These are phyloP conservation scores for Crotophaga sulcirostris DNA, from an alignment of 2,113 vertebrate genomes.

Conservation along the genomic window DNA sequence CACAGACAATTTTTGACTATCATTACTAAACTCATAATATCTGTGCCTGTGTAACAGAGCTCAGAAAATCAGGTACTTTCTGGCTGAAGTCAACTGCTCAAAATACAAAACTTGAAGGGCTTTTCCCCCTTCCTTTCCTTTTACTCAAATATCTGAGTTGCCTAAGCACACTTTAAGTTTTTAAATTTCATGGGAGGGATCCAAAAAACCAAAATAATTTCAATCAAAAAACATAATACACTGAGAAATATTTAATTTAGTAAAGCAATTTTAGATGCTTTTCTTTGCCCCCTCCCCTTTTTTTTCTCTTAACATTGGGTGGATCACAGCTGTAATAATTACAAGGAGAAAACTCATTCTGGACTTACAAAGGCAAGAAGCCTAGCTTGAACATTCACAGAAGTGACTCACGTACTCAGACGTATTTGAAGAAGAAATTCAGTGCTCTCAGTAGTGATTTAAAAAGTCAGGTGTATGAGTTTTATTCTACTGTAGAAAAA, in stretches of 20 bases:
- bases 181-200: not conserved
- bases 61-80: not conserved
- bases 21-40: not conserved
- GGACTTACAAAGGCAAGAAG: not conserved
- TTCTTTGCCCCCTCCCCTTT: no score
- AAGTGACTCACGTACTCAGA: not conserved
- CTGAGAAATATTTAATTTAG: not conserved
- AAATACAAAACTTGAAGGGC: not conserved
- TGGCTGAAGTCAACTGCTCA: not conserved
- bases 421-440: conserved; percentile 27
- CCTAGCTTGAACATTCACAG: not conserved
- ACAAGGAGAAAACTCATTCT: not conserved
- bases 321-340: not conserved
- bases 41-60: not conserved
- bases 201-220: not conserved
- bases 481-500: conserved; percentile 61
- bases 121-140: not conserved
- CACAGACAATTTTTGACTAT: not conserved
- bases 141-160: not conserved
- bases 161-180: not conserved
- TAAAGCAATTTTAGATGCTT: not conserved
- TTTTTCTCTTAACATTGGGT: not conserved
- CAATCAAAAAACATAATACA: not conserved
- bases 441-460: conserved; percentile 17
- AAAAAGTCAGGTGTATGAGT: conserved; percentile 39